Evolutionary conservation across 1,140 invertebrate genomes (phyloP).

Genomic region (Euura lappo): DNA sequence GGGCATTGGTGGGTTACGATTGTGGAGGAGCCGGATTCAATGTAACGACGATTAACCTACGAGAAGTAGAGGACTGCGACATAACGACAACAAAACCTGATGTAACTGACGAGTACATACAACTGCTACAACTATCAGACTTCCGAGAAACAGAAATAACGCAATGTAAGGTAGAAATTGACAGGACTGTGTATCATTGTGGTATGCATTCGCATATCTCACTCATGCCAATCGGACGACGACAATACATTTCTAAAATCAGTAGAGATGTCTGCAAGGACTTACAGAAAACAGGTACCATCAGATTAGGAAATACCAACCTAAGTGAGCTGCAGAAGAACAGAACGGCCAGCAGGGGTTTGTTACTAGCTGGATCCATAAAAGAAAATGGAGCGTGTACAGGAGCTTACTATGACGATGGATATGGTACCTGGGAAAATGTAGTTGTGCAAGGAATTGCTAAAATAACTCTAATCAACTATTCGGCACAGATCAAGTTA

Average conservation of each 20-base stretch:
- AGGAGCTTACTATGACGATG: not conserved
- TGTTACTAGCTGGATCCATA: not conserved
- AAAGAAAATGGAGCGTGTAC: not conserved
- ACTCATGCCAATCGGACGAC: not conserved
- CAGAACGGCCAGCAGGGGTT: not conserved
- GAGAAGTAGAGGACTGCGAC: conserved; percentile 5
- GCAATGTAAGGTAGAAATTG: conserved; percentile 15
- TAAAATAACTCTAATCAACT: not conserved
- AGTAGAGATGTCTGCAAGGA: not conserved
- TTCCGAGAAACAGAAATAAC: not conserved
- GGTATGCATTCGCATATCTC: not conserved
- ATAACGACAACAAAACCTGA: not conserved
- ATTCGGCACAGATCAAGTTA: conserved; percentile 2
- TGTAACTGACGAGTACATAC: not conserved
- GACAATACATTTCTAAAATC: not conserved
- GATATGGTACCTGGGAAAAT: not conserved
- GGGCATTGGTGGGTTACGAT: too few relatives aligned
- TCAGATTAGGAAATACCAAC: not conserved
- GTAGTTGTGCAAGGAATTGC: not conserved
- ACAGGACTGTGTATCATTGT: not conserved
- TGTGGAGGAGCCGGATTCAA: conserved; percentile 11
- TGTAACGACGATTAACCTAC: conserved; percentile 6
- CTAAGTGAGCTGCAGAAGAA: not conserved
- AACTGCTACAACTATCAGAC: conserved; percentile 2
- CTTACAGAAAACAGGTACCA: not conserved